Evolutionary conservation across 53 echinoderm and acorn worm species (phyloP).

Genomic region (Astropecten irregularis): DNA sequence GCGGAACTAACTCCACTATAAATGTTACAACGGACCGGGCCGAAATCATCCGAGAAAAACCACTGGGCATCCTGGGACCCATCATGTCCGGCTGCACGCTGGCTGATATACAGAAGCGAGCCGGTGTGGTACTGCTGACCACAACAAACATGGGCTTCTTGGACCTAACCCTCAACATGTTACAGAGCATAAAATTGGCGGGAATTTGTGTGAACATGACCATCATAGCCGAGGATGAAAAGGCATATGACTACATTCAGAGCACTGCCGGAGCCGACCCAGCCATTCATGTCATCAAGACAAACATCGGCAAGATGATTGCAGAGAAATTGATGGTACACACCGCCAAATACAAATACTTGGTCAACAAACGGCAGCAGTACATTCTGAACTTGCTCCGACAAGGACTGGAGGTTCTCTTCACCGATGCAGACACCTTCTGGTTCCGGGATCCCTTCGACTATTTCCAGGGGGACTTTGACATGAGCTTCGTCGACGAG

Average conservation of each 20-base stretch:
- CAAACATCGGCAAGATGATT: not conserved
- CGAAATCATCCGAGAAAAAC: no score
- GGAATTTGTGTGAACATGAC: slow-evolving; percentile 2
- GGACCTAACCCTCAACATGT: not conserved
- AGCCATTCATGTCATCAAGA: not conserved
- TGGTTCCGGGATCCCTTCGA: slow-evolving; percentile 11
- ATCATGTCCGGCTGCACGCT: not conserved
- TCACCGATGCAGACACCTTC: not conserved
- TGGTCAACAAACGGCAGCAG: slow-evolving; percentile 22
- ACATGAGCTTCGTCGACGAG: not conserved
- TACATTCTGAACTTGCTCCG: slow-evolving; percentile 5
- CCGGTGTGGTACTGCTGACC: not conserved
- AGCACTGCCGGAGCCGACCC: not conserved
- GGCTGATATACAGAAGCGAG: not conserved
- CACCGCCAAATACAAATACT: not conserved
- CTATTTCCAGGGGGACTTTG: slow-evolving; percentile 21
- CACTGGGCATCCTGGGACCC: no score
- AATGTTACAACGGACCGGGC: no score
- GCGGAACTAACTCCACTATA: no score
- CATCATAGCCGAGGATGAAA: not conserved
- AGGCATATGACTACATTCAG: not conserved
- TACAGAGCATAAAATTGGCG: not conserved
- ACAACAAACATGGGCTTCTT: not conserved
- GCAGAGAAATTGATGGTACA: no score
- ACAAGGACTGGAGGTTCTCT: not conserved